A percentile compares a stretch with the other conserved stretches of the same genome.
phyloP scores from a whole-genome alignment of 2,888 invertebrate species.

The Apotomis capreana region DNA sequence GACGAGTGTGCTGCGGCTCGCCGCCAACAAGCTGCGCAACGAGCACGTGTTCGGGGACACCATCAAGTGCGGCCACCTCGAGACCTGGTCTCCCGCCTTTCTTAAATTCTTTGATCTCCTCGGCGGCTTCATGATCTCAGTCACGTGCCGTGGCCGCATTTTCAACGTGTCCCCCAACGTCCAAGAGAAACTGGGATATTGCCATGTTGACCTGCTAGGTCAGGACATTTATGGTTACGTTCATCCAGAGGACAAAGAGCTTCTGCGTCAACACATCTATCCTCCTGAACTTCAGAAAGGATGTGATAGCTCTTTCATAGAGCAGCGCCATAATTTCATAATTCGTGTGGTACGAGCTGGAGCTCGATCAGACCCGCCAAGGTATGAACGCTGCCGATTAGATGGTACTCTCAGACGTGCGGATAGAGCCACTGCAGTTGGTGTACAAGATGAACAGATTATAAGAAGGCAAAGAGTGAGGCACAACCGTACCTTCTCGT shows the following conservation, averaged over 20 bases:
- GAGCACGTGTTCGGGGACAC: slow-evolving; percentile 87
- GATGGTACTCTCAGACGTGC: slow-evolving; percentile 85
- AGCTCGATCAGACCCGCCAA: slow-evolving; percentile 87
- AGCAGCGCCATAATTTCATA: slow-evolving; percentile 82
- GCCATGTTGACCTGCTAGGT: slow-evolving; percentile 94
- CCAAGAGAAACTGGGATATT: slow-evolving; percentile 92
- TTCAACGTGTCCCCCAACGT: slow-evolving; percentile 93
- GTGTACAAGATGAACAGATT: slow-evolving; percentile 78
- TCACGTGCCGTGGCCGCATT: slow-evolving; percentile 92
- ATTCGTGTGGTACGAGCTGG: slow-evolving; percentile 86
- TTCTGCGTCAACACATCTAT: slow-evolving; percentile 87
- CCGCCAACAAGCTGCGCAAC: slow-evolving; percentile 92
- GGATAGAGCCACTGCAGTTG: slow-evolving; percentile 82
- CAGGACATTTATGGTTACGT: slow-evolving; percentile 93
- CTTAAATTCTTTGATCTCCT: slow-evolving; percentile 86
- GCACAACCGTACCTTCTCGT: slow-evolving; percentile 78
- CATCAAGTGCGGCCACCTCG: slow-evolving; percentile 74
- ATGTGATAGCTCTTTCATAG: slow-evolving; percentile 62
- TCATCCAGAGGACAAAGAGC: slow-evolving; percentile 92
- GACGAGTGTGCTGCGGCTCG: slow-evolving; percentile 93
- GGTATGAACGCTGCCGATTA: slow-evolving; percentile 88
- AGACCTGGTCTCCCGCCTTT: slow-evolving; percentile 82
- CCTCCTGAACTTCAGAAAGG: slow-evolving; percentile 78
- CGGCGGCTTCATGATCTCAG: slow-evolving; percentile 91
- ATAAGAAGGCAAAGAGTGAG: slow-evolving; percentile 79